Conservation (phyloP, 2,113 vertebrate genomes). For the Poeciliopsis turrubarensis region DNA sequence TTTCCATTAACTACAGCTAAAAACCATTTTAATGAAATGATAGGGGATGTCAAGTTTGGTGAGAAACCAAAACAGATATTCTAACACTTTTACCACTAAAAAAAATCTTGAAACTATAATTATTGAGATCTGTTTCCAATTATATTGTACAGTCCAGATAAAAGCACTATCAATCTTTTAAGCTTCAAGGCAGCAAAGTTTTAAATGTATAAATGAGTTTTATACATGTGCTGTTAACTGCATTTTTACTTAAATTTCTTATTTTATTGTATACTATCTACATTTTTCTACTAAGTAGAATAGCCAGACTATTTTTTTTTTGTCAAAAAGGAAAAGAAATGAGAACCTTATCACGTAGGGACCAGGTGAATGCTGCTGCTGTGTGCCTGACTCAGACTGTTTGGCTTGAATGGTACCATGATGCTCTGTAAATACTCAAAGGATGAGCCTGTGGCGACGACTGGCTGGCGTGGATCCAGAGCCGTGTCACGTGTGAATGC, state of each 20-base stretch:
- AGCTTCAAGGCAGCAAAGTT: conserved; percentile 79
- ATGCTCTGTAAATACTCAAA: conserved; percentile 31
- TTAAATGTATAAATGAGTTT: conserved; percentile 85
- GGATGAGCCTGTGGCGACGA: conserved; percentile 25
- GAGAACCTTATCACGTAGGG: conserved; percentile 27
- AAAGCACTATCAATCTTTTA: conserved; percentile 83
- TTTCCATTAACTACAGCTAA: conserved; percentile 22
- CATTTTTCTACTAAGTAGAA: conserved; percentile 89
- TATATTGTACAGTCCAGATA: conserved; percentile 78
- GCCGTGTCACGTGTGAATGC: conserved; percentile 20
- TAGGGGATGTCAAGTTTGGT: conserved; percentile 18
- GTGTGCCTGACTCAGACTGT: conserved; percentile 28
- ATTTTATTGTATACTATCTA: conserved; percentile 76
- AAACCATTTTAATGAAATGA: conserved; percentile 37
- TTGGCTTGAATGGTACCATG: conserved; percentile 30
- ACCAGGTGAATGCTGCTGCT: conserved; percentile 51
- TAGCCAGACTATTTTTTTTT: conserved; percentile 72
- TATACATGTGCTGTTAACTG: conserved; percentile 87
- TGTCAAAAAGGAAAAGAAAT: conserved; percentile 56
- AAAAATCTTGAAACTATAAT: conserved; percentile 48
- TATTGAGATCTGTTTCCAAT: conserved; percentile 38
- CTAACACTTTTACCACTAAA: conserved; percentile 65
- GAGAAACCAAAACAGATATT: conserved; percentile 57
- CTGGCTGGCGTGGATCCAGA: conserved; percentile 20
- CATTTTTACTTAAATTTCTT: conserved; percentile 74